Conservation (phyloP, 2,797 vertebrate species). For the Takifugu ocellatus region DNA sequence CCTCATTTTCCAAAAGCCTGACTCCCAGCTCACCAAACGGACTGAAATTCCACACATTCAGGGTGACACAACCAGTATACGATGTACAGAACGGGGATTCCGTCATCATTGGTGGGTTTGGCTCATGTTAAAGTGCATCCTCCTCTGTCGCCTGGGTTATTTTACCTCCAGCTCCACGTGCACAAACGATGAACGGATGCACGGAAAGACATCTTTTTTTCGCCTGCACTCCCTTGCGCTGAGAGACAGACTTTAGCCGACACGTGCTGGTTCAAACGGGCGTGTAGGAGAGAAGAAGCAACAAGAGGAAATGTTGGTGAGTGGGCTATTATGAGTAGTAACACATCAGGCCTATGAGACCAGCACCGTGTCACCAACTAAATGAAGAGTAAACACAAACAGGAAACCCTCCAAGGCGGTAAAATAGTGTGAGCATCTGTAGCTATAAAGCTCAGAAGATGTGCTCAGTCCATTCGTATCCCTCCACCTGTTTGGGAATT, state of each 20-base stretch:
- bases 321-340: too few species aligned
- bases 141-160: conserved; percentile 16
- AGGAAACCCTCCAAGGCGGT: not conserved
- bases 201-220: conserved; percentile 10
- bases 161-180: not conserved
- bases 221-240: conserved; percentile 8
- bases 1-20: conserved; percentile 48
- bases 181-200: too few species aligned
- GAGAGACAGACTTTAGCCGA: too few species aligned
- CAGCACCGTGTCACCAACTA: conserved; percentile 22
- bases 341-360: conserved; percentile 6
- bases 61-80: too few species aligned
- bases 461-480: not conserved
- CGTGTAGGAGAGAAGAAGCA: too few species aligned
- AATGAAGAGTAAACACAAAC: conserved; percentile 64
- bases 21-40: conserved; percentile 23
- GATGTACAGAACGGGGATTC: too few species aligned
- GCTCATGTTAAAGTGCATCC: too few species aligned
- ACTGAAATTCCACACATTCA: conserved; percentile 36
- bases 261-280: too few species aligned
- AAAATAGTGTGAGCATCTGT: not conserved
- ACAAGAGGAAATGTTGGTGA: too few species aligned
- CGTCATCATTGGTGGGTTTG: too few species aligned
- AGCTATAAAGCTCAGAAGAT: not conserved
- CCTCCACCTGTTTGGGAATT: conserved; percentile 4